These are phyloP conservation scores for Dusona sp. DNA, from an alignment of 2,888 invertebrate species.

Conservation along the genomic window DNA sequence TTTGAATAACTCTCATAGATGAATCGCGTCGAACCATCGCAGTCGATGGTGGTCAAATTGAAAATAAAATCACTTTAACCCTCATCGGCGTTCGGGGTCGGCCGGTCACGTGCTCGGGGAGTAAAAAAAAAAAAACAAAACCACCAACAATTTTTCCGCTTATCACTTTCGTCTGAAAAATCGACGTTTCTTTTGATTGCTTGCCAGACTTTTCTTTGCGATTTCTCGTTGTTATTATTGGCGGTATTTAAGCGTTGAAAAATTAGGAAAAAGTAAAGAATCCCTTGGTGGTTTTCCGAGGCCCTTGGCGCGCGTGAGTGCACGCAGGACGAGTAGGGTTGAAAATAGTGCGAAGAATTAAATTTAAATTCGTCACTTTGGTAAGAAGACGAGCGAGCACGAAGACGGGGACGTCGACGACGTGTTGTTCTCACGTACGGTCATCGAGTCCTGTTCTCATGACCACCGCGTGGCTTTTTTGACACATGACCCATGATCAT, in stretches of 20 bases:
- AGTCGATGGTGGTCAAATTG: not conserved
- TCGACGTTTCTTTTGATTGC: not conserved
- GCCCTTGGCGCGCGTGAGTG: not conserved
- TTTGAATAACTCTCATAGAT: not conserved
- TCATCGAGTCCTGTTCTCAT: conserved; percentile 63
- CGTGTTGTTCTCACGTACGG: conserved; percentile 47
- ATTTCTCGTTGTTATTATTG: not conserved
- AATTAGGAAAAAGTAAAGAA: not conserved
- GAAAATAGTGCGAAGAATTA: not conserved
- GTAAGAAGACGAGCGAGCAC: conserved; percentile 18
- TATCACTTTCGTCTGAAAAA: not conserved
- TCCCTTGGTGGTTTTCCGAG: not conserved
- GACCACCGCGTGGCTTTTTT: conserved; percentile 32
- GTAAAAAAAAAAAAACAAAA: not conserved
- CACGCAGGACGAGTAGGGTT: not conserved
- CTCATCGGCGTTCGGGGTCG: not conserved
- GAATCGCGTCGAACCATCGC: conserved; percentile 5
- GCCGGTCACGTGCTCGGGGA: conserved; percentile 23
- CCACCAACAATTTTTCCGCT: conserved; percentile 18
- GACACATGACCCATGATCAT: conserved; percentile 12
- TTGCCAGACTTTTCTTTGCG: not conserved
- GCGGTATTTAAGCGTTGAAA: not conserved
- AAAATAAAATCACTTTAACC: conserved; percentile 12
- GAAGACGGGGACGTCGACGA: conserved; percentile 44
- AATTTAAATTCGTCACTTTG: not conserved